phyloP scores from a whole-genome alignment of 2,888 invertebrate genomes.

The Eupithecia abbreviata region DNA sequence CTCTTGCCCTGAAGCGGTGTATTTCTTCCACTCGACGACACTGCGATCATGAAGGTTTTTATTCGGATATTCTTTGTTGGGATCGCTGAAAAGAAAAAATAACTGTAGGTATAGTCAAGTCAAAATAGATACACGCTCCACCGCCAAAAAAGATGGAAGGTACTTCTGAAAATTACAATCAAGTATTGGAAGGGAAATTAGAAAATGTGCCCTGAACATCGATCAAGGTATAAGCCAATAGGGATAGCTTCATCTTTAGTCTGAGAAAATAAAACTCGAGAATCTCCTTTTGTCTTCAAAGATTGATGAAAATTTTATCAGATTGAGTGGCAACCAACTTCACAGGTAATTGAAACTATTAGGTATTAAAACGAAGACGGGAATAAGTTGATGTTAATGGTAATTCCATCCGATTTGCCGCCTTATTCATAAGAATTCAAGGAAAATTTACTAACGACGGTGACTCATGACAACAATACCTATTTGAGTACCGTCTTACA shows the following conservation, averaged over 20 bases:
- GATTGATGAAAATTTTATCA: background rate
- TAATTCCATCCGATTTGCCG: background rate
- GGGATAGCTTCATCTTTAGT: no score
- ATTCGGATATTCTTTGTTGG: conserved; percentile 44
- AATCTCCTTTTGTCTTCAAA: background rate
- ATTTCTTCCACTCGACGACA: conserved; percentile 66
- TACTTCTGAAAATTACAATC: background rate
- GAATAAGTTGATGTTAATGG: background rate
- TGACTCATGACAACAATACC: background rate
- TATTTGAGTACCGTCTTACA: background rate
- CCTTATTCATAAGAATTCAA: background rate
- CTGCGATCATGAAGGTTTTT: conserved; percentile 51
- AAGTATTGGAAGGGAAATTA: background rate
- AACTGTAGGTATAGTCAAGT: background rate
- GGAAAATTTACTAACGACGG: background rate
- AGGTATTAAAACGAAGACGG: background rate
- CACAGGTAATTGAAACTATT: background rate
- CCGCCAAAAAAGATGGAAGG: background rate
- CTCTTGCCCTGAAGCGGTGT: conserved; percentile 53
- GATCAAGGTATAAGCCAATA: no score
- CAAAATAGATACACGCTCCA: background rate
- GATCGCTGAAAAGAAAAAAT: conserved; percentile 60
- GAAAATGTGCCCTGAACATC: no score
- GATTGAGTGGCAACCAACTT: background rate
- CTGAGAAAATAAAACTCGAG: background rate